Percentiles rank a stretch among this genome's conserved stretches.
These are phyloP conservation scores for Epicauta chinensis DNA, from an alignment of 1,140 invertebrate species.

Conservation along the genomic window DNA sequence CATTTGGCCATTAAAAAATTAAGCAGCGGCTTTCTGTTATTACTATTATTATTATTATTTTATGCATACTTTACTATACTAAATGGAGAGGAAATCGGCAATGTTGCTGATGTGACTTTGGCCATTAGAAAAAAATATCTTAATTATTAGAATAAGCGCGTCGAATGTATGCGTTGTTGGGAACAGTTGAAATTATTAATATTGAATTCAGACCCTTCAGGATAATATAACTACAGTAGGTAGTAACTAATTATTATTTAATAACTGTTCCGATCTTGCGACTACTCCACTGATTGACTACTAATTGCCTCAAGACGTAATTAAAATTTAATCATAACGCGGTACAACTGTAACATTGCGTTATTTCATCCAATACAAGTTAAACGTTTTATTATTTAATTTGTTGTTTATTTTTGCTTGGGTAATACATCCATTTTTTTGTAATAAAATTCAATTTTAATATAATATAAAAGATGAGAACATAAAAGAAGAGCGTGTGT, in stretches of 20 bases:
- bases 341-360: conserved; percentile 6
- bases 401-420: not conserved
- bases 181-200: conserved; percentile 23
- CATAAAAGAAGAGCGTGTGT: not conserved
- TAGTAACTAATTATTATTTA: conserved; percentile 40
- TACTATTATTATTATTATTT: conserved; percentile 45
- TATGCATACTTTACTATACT: conserved; percentile 38
- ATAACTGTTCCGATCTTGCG: conserved; percentile 33
- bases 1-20: conserved; percentile 46
- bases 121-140: no score
- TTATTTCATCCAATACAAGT: conserved; percentile 2
- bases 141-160: no score
- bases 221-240: conserved; percentile 36
- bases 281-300: conserved; percentile 37
- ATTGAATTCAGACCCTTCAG: conserved; percentile 30
- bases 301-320: conserved; percentile 39
- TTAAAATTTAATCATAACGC: conserved; percentile 37
- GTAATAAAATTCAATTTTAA: not conserved
- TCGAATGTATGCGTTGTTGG: no score
- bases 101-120: no score
- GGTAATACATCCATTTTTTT: no score
- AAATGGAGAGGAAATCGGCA: conserved; percentile 37
- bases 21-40: conserved; percentile 39
- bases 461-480: not conserved
- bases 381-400: not conserved